phyloP scores from a whole-genome alignment of 1,140 invertebrate genomes.

The Glossosoma conforme region DNA sequence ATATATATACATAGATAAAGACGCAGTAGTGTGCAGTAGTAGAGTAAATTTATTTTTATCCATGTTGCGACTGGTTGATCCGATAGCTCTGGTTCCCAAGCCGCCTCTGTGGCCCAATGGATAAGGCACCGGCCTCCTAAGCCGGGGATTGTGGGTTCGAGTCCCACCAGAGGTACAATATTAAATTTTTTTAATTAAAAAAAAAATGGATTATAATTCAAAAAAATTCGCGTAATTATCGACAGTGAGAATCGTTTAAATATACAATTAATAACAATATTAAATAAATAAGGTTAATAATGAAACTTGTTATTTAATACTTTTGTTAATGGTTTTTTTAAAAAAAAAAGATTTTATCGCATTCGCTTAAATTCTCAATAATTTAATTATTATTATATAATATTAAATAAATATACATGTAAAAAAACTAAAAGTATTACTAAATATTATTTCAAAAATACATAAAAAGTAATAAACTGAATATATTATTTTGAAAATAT shows the following conservation, averaged over 20 bases:
- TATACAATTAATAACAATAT: too few species aligned
- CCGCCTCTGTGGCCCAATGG: constrained; percentile 68
- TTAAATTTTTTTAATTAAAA: constrained; percentile 19
- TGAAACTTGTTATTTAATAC: neutral
- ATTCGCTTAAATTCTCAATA: neutral
- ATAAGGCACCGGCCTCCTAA: constrained; percentile 72
- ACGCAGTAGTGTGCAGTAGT: too few species aligned
- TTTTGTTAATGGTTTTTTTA: too few species aligned
- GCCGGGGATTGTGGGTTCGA: constrained; percentile 70
- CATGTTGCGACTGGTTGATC: too few species aligned
- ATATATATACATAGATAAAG: too few species aligned
- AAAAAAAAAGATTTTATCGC: too few species aligned
- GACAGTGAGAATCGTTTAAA: too few species aligned
- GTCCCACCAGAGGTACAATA: constrained; percentile 63
- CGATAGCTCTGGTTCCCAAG: too few species aligned
- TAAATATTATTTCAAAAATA: neutral
- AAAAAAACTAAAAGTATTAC: neutral
- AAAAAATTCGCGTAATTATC: too few species aligned
- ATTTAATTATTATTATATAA: neutral
- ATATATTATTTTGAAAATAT: too few species aligned
- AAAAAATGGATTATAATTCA: neutral
- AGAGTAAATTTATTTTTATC: too few species aligned
- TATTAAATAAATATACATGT: neutral
- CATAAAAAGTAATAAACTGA: neutral
- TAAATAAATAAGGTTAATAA: too few species aligned